phyloP scores from a whole-genome alignment of 2,797 vertebrate genomes.

The Buceros bicornis region DNA sequence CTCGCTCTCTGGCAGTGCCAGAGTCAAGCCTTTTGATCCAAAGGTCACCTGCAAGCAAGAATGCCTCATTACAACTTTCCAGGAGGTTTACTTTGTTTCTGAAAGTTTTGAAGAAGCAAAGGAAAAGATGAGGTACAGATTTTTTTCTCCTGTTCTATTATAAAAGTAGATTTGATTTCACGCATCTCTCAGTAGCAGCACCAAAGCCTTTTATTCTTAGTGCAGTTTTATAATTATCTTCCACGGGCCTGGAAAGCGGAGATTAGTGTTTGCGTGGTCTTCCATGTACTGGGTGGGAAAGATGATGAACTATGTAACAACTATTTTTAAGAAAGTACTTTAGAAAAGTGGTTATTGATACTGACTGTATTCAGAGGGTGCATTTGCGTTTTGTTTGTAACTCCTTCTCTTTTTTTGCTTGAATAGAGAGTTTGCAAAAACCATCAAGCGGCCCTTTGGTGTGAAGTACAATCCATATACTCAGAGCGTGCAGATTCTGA shows the following conservation, averaged over 20 bases:
- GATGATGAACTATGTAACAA: not conserved
- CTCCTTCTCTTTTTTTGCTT: not conserved
- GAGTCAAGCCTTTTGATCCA: conserved; percentile 92
- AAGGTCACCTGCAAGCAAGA: conserved; percentile 92
- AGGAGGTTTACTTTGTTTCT: conserved; percentile 95
- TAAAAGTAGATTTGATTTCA: not conserved
- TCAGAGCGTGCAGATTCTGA: conserved; percentile 92
- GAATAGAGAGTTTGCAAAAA: conserved; percentile 96
- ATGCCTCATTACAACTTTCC: conserved; percentile 96
- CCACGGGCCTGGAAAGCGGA: not conserved
- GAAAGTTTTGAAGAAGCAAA: conserved; percentile 97
- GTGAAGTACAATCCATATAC: conserved; percentile 96
- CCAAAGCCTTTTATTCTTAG: not conserved
- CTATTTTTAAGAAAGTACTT: not conserved
- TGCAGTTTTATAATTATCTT: not conserved
- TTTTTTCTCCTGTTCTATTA: not conserved
- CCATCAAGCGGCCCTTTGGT: conserved; percentile 94
- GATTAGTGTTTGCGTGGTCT: not conserved
- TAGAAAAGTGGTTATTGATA: not conserved
- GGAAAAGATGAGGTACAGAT: conserved; percentile 92
- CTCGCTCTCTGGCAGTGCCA: conserved; percentile 89
- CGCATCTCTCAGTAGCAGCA: not conserved
- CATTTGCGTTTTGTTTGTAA: not conserved
- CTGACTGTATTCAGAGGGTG: not conserved
- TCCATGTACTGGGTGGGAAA: not conserved